Evolutionary conservation across 2,888 invertebrate species (phyloP).

Genomic region (Crepidodera aurea): DNA sequence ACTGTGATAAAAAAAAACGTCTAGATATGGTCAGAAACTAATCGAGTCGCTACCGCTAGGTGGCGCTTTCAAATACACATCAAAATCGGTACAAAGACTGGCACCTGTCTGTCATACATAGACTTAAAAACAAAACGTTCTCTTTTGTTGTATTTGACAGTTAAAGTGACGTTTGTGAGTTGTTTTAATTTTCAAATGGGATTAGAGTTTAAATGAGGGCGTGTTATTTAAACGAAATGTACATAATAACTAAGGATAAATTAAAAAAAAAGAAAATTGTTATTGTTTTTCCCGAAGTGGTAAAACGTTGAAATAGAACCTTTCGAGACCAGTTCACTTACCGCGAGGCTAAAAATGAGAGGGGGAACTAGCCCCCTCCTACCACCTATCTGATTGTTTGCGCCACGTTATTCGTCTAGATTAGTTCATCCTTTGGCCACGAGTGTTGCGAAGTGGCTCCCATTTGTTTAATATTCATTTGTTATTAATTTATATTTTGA

Average conservation of each 20-base stretch:
- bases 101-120: conserved; percentile 18
- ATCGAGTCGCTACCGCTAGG: neutral
- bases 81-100: neutral
- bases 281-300: conserved; percentile 42
- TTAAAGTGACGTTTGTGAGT: conserved; percentile 4
- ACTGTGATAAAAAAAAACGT: conserved; percentile 5
- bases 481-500: conserved; percentile 22
- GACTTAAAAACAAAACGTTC: conserved; percentile 3
- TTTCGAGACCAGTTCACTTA: conserved; percentile 52
- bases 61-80: neutral
- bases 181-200: neutral
- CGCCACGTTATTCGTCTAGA: conserved; percentile 41
- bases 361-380: conserved; percentile 55
- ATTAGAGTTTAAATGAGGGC: conserved; percentile 1
- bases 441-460: conserved; percentile 43
- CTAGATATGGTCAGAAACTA: neutral
- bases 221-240: conserved; percentile 25
- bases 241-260: conserved; percentile 35
- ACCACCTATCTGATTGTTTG: conserved; percentile 55
- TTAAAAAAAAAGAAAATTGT: conserved; percentile 38
- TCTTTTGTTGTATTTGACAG: conserved; percentile 12
- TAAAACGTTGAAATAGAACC: conserved; percentile 31
- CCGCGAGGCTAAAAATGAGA: conserved; percentile 43
- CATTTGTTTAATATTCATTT: conserved; percentile 37
- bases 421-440: conserved; percentile 40